phyloP scores from a whole-genome alignment of 1,140 invertebrate genomes.

The Teleopsis dalmanni region DNA sequence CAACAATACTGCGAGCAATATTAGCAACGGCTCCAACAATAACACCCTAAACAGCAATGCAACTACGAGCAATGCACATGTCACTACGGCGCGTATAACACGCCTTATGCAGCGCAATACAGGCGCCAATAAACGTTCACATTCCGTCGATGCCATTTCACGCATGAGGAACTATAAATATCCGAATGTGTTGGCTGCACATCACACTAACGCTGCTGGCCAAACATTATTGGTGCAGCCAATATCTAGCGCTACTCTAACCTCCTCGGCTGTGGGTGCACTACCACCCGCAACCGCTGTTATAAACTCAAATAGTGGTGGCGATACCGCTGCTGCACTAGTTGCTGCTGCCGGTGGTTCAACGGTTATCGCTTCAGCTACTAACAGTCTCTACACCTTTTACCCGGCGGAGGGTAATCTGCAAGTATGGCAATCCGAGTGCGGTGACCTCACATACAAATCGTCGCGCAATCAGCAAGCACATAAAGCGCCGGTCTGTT shows the following conservation, averaged over 20 bases:
- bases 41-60: neutral
- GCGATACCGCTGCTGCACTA: slow-evolving; percentile 20
- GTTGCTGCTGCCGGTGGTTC: slow-evolving; percentile 19
- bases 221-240: slow-evolving; percentile 35
- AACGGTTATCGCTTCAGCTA: slow-evolving; percentile 39
- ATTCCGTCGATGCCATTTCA: slow-evolving; percentile 37
- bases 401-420: slow-evolving; percentile 43
- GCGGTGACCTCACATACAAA: slow-evolving; percentile 40
- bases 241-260: slow-evolving; percentile 35
- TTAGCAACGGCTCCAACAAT: slow-evolving; percentile 20
- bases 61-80: neutral
- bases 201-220: slow-evolving; percentile 17
- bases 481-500: slow-evolving; percentile 41
- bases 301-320: slow-evolving; percentile 21
- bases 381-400: slow-evolving; percentile 41
- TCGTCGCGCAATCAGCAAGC: slow-evolving; percentile 40
- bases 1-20: neutral
- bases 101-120: neutral
- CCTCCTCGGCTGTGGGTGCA: slow-evolving; percentile 16
- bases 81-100: slow-evolving; percentile 2
- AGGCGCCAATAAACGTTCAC: slow-evolving; percentile 24
- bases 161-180: slow-evolving; percentile 38
- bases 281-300: slow-evolving; percentile 10
- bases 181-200: slow-evolving; percentile 5
- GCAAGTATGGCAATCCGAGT: slow-evolving; percentile 41